Conservation (phyloP, 2,113 vertebrate species). For the Eclectus roratus region DNA sequence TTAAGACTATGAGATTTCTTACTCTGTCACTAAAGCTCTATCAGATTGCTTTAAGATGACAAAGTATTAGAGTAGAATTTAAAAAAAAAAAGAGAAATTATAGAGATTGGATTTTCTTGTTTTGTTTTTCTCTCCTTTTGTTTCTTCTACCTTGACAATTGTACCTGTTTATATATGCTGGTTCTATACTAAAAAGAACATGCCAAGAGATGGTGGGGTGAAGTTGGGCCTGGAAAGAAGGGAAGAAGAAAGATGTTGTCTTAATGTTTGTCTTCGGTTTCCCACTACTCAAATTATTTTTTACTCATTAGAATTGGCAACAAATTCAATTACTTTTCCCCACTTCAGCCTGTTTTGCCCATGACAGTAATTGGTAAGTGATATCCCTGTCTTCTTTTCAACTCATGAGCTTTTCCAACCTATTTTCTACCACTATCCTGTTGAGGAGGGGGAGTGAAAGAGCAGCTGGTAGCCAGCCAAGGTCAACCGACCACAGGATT, state of each 20-base stretch:
- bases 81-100: not conserved
- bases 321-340: not conserved
- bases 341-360: not conserved
- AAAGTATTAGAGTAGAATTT: not conserved
- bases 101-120: not conserved
- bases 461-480: not conserved
- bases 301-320: not conserved
- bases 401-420: not conserved
- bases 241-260: not conserved
- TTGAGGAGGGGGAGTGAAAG: not conserved
- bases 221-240: rapidly evolving
- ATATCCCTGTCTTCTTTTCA: not conserved
- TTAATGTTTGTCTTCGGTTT: not conserved
- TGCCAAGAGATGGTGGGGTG: not conserved
- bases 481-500: rapidly evolving
- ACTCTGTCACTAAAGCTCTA: not conserved
- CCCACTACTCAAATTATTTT: not conserved
- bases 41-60: not conserved
- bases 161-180: not conserved
- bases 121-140: not conserved
- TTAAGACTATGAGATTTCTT: not conserved
- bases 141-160: not conserved
- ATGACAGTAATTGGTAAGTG: rapidly evolving
- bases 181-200: not conserved
- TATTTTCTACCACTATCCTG: not conserved